Conservation (phyloP, 2,888 invertebrate species). For the Aricia artaxerxes region DNA sequence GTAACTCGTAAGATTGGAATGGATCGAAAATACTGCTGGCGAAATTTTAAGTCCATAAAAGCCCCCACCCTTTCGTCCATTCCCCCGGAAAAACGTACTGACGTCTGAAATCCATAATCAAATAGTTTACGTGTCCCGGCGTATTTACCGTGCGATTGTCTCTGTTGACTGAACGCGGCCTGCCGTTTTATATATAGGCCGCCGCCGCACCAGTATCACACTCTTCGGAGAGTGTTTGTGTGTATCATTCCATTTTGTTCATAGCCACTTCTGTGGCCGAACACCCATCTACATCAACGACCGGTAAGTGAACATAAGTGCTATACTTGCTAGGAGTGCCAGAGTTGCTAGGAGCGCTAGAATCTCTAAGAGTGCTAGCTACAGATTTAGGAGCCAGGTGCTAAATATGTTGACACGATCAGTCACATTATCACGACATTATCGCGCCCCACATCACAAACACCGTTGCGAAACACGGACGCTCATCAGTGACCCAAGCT, state of each 20-base stretch:
- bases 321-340: neutral
- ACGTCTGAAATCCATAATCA: conserved; percentile 61
- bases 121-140: conserved; percentile 68
- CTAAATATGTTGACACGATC: conserved; percentile 21
- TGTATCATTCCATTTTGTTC: conserved; percentile 66
- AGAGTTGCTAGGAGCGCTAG: too few species aligned
- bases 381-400: neutral
- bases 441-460: conserved; percentile 15
- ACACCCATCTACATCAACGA: conserved; percentile 55
- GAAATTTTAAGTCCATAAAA: too few species aligned
- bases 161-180: conserved; percentile 60
- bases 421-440: conserved; percentile 12
- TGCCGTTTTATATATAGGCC: conserved; percentile 61
- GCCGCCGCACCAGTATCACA: conserved; percentile 52
- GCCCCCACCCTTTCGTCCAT: conserved; percentile 27
- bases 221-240: conserved; percentile 70
- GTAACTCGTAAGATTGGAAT: too few species aligned
- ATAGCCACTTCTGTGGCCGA: conserved; percentile 75
- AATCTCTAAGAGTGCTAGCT: neutral
- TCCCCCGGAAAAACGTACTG: conserved; percentile 47
- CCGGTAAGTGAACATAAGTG: conserved; percentile 56
- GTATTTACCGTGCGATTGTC: conserved; percentile 69
- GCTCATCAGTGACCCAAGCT: neutral
- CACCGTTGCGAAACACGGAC: conserved; percentile 6
- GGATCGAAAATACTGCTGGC: too few species aligned